Evolutionary conservation across 2,888 invertebrate genomes (phyloP).

Genomic region (Hemicrepidius hirtus): DNA sequence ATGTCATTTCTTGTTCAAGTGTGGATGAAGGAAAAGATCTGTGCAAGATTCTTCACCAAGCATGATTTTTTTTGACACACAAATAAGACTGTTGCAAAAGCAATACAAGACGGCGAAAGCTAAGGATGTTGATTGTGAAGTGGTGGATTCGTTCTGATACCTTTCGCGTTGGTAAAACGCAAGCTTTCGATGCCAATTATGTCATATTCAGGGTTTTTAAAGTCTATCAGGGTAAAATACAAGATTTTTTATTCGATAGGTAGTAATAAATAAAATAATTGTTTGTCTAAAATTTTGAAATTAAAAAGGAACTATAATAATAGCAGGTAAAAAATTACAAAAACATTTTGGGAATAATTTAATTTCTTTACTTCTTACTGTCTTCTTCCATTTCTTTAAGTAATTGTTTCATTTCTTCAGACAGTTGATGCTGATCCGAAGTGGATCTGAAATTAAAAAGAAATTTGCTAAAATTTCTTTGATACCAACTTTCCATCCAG

Average conservation of each 20-base stretch:
- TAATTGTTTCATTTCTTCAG: constrained; percentile 70
- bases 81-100: constrained; percentile 34
- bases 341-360: constrained; percentile 16
- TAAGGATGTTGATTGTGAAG: constrained; percentile 19
- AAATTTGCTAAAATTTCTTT: too few relatives aligned
- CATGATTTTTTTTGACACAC: constrained; percentile 12
- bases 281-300: background rate
- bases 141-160: constrained; percentile 5
- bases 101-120: constrained; percentile 39
- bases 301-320: constrained; percentile 11
- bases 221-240: background rate
- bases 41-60: constrained; percentile 9
- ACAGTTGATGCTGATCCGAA: constrained; percentile 69
- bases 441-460: constrained; percentile 61
- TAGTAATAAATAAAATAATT: too few relatives aligned
- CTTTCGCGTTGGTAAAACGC: background rate
- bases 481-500: too few relatives aligned
- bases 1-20: constrained; percentile 28
- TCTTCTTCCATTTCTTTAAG: constrained; percentile 70
- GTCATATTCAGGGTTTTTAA: background rate
- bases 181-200: constrained; percentile 17
- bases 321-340: constrained; percentile 34
- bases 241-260: too few relatives aligned
- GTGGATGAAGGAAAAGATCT: constrained; percentile 31
- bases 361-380: constrained; percentile 68